These are phyloP conservation scores for Lasiurus cinereus DNA, from an alignment of 2,113 vertebrate genomes.

Conservation along the genomic window DNA sequence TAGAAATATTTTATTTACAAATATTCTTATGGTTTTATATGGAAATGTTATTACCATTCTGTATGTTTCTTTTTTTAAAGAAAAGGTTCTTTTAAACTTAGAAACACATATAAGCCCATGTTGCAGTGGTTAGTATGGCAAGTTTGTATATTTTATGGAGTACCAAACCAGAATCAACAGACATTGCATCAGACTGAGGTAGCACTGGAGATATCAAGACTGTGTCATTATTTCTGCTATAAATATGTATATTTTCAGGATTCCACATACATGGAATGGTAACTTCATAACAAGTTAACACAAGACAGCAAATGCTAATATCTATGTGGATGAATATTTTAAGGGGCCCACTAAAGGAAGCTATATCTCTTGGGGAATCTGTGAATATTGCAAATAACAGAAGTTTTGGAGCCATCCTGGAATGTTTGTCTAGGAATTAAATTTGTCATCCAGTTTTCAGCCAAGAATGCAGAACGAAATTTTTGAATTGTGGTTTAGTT, in stretches of 20 bases:
- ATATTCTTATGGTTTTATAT: not conserved
- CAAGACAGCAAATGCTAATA: not conserved
- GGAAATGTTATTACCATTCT: not conserved
- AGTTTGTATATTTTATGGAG: slow-evolving; percentile 83
- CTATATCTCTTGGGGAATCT: not conserved
- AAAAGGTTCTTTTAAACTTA: slow-evolving; percentile 74
- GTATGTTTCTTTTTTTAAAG: slow-evolving; percentile 58
- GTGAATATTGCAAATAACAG: slow-evolving; percentile 1
- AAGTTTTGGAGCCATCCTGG: not conserved
- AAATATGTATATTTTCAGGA: slow-evolving; percentile 76
- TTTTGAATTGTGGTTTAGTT: slow-evolving; percentile 43
- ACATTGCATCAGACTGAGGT: slow-evolving; percentile 46
- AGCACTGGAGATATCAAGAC: slow-evolving; percentile 62
- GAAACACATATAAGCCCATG: slow-evolving; percentile 76
- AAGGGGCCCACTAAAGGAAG: not conserved
- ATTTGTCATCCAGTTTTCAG: slow-evolving; percentile 15
- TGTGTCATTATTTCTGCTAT: slow-evolving; percentile 79
- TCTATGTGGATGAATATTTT: not conserved
- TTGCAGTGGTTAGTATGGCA: slow-evolving; percentile 81
- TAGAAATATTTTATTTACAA: not conserved
- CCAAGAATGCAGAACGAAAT: not conserved
- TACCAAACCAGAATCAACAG: slow-evolving; percentile 84
- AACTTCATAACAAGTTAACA: not conserved
- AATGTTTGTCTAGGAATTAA: not conserved
- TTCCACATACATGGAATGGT: not conserved